Evolutionary conservation across 2,888 invertebrate genomes (phyloP), one percentile per base, ranked within the genome.

Genomic region (Dynastes tityus): DNA sequence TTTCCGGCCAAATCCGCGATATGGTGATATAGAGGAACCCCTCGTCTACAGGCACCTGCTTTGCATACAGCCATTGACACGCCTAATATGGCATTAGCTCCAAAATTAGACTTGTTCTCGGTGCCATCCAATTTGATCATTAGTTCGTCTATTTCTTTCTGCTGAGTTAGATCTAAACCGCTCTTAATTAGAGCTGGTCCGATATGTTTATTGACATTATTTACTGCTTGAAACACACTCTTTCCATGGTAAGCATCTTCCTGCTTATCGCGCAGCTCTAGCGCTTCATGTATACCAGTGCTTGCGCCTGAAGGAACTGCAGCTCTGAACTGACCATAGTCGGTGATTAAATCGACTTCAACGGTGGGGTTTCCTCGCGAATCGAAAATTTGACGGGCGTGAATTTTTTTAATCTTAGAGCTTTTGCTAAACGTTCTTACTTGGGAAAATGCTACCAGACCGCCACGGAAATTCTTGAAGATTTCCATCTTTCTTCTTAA

Each of bases 321-420:
- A 78, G 98, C 97, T 80, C 98, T 92, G 90, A 95, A 96, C 6
- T 95, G 89, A 61, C 95, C 97, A 86, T 94, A 92, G 84, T 95
- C 97, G 9, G 94, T 94, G 0, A 93, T 91, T 84, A 94, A 88
- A 86, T 94, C 94, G 83, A 99, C 99, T 90, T 99, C 99, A 73
- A 99, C 98, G 53, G 99, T 99, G 81, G 99, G 99, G 88, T 99
- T 99, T 81, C 99, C 99, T 89, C 99, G 95, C 78, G 98, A 98
- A 91, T 99, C 99, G 89, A 96, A 99, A 90, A 99, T 99, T 90
- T 97, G 97, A 89, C 99, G 96, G 82, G 99, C 98, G 88, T 64
- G 32, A 11, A 78, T 64, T 22, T 45, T 61, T 3, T 37, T 22
- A 11, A 58, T 58, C 9, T 27, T 22, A 27, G 11, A 11, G 58